These are phyloP conservation scores for Bufotes viridis DNA, from an alignment of 2,797 vertebrate species.

Conservation along the genomic window DNA sequence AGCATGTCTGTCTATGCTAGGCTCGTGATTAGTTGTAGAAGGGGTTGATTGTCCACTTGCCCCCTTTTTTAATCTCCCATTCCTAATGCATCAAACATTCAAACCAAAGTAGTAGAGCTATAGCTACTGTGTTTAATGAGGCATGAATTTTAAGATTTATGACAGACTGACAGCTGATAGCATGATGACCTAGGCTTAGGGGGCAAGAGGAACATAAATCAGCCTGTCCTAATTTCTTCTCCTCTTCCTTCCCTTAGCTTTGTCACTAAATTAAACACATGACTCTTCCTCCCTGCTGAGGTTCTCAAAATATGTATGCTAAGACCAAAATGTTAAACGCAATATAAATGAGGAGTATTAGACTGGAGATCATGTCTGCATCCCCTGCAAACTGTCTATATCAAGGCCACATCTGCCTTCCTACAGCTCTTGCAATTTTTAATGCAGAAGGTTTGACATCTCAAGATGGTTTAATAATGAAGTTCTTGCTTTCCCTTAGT, in stretches of 20 bases:
- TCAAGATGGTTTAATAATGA: no score
- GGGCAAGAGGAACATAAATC: conserved; percentile 36
- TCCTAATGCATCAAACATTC: conserved; percentile 17
- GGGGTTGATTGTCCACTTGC: not conserved
- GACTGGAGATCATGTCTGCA: not conserved
- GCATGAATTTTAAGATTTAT: conserved; percentile 38
- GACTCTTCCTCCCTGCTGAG: conserved; percentile 13
- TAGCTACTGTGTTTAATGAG: conserved; percentile 11
- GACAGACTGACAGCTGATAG: conserved; percentile 38
- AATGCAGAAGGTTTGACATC: not conserved
- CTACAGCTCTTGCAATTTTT: not conserved
- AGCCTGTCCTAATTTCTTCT: conserved; percentile 26
- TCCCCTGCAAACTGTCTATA: not conserved
- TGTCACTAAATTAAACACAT: not conserved
- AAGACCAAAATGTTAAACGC: not conserved
- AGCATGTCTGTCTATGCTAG: not conserved
- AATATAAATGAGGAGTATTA: conserved; percentile 7
- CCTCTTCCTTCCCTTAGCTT: not conserved
- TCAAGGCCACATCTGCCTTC: not conserved
- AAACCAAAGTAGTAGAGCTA: not conserved
- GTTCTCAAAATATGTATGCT: conserved; percentile 5
- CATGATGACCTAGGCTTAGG: conserved; percentile 32
- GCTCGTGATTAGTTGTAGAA: not conserved
- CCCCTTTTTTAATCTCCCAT: conserved; percentile 35
- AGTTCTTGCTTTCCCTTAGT: no score